Conservation (phyloP, 2,888 invertebrate species). For the Eurytoma adleriae region DNA sequence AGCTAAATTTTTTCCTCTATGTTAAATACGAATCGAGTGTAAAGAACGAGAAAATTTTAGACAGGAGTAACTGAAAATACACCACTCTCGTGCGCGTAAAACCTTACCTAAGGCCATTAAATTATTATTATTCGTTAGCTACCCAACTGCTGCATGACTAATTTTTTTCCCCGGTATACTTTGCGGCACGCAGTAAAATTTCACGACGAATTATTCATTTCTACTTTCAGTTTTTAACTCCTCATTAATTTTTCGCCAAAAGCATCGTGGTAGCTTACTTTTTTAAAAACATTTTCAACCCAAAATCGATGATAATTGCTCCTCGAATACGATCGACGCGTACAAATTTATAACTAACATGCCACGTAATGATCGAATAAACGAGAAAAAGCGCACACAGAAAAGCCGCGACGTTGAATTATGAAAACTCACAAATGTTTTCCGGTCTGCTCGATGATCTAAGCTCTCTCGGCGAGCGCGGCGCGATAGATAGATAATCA, state of each 20-base stretch:
- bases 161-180: too few species aligned
- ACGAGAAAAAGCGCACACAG: not conserved
- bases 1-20: not conserved
- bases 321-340: too few species aligned
- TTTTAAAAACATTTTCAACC: too few species aligned
- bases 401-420: slow-evolving; percentile 20
- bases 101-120: not conserved
- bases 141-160: too few species aligned
- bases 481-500: not conserved
- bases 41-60: not conserved
- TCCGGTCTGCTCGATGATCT: slow-evolving; percentile 1
- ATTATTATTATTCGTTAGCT: not conserved
- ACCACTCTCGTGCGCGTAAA: slow-evolving; percentile 6
- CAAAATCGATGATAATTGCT: too few species aligned
- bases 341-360: too few species aligned
- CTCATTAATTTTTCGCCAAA: too few species aligned
- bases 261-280: too few species aligned
- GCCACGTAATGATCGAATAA: too few species aligned
- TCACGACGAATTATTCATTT: too few species aligned
- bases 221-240: too few species aligned
- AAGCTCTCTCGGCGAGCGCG: slow-evolving; percentile 1
- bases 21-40: not conserved
- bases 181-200: too few species aligned
- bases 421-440: slow-evolving; percentile 30
- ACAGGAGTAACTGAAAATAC: not conserved